Evolutionary conservation across 2,797 vertebrate species (phyloP).

Genomic region (Pangasius krempfi): DNA sequence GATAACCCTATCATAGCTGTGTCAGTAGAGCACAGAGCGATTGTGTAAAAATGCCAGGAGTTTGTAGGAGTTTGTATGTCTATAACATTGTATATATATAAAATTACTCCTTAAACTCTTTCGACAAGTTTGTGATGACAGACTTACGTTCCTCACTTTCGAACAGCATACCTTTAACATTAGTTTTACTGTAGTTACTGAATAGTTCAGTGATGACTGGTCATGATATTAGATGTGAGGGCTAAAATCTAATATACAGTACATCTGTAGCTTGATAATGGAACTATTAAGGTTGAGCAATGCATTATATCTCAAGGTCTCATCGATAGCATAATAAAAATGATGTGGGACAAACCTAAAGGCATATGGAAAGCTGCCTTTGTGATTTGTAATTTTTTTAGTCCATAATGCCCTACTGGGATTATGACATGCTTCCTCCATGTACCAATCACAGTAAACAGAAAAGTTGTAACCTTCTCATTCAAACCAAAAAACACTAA

Average conservation of each 20-base stretch:
- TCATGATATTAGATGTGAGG: not conserved
- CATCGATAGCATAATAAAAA: not conserved
- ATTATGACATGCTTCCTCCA: not conserved
- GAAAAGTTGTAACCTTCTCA: not conserved
- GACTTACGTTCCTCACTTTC: not conserved
- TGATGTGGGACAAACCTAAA: not conserved
- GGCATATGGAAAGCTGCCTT: not conserved
- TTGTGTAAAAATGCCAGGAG: not conserved
- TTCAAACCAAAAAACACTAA: not conserved
- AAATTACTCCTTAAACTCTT: not conserved
- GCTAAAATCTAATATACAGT: not conserved
- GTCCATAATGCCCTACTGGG: not conserved
- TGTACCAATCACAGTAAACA: not conserved
- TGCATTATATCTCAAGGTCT: not conserved
- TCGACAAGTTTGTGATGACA: not conserved
- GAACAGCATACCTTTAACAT: not conserved
- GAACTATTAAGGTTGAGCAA: not conserved
- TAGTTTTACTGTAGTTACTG: not conserved
- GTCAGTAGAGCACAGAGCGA: not conserved
- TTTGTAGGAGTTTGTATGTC: not conserved
- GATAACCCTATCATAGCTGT: constrained; percentile 21
- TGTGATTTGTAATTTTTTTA: not conserved
- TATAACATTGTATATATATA: not conserved
- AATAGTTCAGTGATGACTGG: not conserved
- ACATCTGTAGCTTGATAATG: not conserved